Evolutionary conservation across 2,888 invertebrate genomes (phyloP).

Genomic region (Stenotaenia linearis): DNA sequence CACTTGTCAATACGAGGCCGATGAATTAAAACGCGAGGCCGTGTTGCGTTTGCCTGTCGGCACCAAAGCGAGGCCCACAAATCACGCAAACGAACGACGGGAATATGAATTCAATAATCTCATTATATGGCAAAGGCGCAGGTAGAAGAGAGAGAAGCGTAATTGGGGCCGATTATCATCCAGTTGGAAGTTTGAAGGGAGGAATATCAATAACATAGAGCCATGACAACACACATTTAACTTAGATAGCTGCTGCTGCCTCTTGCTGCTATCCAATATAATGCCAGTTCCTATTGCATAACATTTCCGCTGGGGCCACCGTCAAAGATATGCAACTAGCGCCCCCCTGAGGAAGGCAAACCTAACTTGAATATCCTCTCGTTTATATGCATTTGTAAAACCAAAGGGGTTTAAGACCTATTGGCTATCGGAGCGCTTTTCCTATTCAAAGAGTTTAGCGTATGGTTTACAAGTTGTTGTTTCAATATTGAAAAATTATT

Average conservation of each 20-base stretch:
- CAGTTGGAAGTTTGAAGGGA: conserved; percentile 24
- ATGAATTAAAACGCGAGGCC: conserved; percentile 26
- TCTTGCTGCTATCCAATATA: conserved; percentile 20
- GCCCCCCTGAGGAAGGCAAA: conserved; percentile 15
- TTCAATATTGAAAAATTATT: conserved; percentile 26
- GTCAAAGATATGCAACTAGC: conserved; percentile 18
- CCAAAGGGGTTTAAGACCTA: conserved; percentile 16
- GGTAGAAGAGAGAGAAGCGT: conserved; percentile 16
- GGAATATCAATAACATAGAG: conserved; percentile 26
- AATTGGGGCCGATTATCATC: conserved; percentile 26
- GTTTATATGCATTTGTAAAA: conserved; percentile 21
- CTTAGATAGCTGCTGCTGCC: conserved; percentile 26
- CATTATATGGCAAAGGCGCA: conserved; percentile 21
- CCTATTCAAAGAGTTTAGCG: conserved; percentile 14
- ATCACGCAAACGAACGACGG: conserved; percentile 26
- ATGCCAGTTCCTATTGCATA: conserved; percentile 17
- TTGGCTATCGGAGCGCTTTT: background rate
- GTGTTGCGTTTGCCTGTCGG: conserved; percentile 26
- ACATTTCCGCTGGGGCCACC: conserved; percentile 24
- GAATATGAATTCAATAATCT: conserved; percentile 26
- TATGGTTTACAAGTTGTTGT: conserved; percentile 13
- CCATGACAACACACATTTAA: conserved; percentile 26
- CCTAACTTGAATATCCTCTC: conserved; percentile 16
- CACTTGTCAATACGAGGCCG: conserved; percentile 22
- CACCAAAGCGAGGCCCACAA: conserved; percentile 26